Percentiles rank a stretch among this genome's conserved stretches.
phyloP scores from a whole-genome alignment of 2,113 vertebrate genomes.

The Cololabis saira region DNA sequence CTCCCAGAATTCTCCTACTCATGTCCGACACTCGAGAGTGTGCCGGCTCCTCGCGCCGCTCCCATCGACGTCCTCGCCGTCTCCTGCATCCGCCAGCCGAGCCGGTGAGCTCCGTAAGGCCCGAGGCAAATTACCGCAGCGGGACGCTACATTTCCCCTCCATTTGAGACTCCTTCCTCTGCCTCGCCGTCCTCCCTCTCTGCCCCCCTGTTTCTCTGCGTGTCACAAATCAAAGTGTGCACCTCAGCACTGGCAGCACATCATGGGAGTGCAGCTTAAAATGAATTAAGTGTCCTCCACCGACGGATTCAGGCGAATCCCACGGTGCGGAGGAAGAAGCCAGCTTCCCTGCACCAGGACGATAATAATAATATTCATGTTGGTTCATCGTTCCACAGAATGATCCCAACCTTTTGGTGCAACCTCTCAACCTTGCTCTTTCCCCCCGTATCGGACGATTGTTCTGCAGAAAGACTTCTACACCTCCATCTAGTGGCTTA shows the following conservation, averaged over 20 bases:
- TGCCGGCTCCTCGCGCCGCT: constrained; percentile 52
- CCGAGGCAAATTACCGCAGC: constrained; percentile 73
- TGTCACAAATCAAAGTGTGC: constrained; percentile 66
- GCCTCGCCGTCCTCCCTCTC: constrained; percentile 24
- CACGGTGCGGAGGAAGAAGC: constrained; percentile 7
- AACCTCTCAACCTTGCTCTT: constrained; percentile 35
- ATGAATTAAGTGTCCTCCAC: constrained; percentile 56
- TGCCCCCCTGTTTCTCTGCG: constrained; percentile 27
- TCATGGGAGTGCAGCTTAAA: constrained; percentile 51
- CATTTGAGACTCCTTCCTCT: constrained; percentile 39
- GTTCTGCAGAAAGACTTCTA: constrained; percentile 66
- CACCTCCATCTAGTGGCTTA: constrained; percentile 55
- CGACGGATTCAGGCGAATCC: constrained; percentile 40
- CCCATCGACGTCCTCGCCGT: constrained; percentile 59
- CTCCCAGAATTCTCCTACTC: constrained; percentile 29
- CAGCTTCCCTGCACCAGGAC: background rate
- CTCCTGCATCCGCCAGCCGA: constrained; percentile 54
- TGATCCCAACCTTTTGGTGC: no score
- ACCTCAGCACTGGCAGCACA: constrained; percentile 49
- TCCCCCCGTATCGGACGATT: constrained; percentile 55
- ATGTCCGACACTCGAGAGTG: constrained; percentile 65
- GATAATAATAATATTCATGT: no score
- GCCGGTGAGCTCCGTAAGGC: constrained; percentile 67
- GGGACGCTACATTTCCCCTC: constrained; percentile 58
- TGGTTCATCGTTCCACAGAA: no score